phyloP scores from a whole-genome alignment of 2,888 invertebrate species.

The Catocala fraxini region DNA sequence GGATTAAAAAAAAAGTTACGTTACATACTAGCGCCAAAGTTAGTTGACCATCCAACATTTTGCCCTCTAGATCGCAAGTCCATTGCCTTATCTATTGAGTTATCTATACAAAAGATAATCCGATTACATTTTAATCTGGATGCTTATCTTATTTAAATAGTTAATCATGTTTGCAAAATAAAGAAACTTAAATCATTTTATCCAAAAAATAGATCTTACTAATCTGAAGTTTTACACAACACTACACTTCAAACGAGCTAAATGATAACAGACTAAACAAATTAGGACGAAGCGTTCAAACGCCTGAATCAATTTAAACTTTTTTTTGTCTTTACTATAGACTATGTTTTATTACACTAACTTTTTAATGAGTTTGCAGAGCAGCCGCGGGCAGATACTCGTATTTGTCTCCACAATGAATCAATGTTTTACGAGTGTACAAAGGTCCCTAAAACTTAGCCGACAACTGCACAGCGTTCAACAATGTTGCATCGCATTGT shows the following conservation, averaged over 20 bases:
- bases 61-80: too few relatives aligned
- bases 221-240: conserved; percentile 18
- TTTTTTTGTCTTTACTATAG: conserved; percentile 26
- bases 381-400: conserved; percentile 20
- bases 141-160: neutral
- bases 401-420: conserved; percentile 26
- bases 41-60: too few relatives aligned
- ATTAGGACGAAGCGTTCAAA: conserved; percentile 22
- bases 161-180: neutral
- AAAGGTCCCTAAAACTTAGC: conserved; percentile 37
- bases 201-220: conserved; percentile 10
- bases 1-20: too few relatives aligned
- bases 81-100: too few relatives aligned
- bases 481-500: conserved; percentile 50
- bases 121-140: too few relatives aligned
- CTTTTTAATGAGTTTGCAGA: conserved; percentile 38
- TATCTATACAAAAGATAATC: too few relatives aligned
- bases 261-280: conserved; percentile 24
- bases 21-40: too few relatives aligned
- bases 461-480: conserved; percentile 38
- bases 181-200: neutral
- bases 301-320: conserved; percentile 37
- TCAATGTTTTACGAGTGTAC: conserved; percentile 41
- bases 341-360: conserved; percentile 26
- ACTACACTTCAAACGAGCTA: conserved; percentile 34